Evolutionary conservation across 2,113 vertebrate species (phyloP).

Genomic region (Semnopithecus entellus): DNA sequence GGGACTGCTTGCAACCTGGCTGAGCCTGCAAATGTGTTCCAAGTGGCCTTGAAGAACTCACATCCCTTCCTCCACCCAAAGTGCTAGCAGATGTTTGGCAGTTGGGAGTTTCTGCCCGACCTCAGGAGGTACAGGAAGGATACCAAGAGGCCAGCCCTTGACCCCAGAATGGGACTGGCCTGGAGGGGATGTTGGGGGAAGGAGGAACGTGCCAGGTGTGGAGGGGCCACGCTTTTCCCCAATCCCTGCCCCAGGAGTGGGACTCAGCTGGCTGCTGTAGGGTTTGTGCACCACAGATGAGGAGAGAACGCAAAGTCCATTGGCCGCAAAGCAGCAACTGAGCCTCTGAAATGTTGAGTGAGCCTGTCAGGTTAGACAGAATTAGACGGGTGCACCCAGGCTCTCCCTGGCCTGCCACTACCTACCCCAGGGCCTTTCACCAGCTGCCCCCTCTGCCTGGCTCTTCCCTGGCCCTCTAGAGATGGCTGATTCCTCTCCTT

Average conservation of each 20-base stretch:
- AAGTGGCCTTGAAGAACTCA: neutral
- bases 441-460: neutral
- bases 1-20: neutral
- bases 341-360: neutral
- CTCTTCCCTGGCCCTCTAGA: neutral
- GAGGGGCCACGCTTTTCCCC: neutral
- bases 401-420: neutral
- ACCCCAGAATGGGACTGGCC: neutral
- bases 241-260: neutral
- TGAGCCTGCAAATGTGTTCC: neutral
- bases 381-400: fast-evolving
- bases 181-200: neutral
- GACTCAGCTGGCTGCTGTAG: too few species aligned
- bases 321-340: neutral
- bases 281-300: neutral
- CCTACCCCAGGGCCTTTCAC: neutral
- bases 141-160: neutral
- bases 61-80: neutral
- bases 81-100: constrained; percentile 26
- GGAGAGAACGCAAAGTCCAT: neutral
- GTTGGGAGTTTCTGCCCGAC: neutral
- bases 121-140: neutral
- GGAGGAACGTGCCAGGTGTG: neutral
- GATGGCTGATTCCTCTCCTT: neutral
- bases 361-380: neutral